Conservation (phyloP, 1,140 invertebrate species). For the Copidosoma floridanum region DNA sequence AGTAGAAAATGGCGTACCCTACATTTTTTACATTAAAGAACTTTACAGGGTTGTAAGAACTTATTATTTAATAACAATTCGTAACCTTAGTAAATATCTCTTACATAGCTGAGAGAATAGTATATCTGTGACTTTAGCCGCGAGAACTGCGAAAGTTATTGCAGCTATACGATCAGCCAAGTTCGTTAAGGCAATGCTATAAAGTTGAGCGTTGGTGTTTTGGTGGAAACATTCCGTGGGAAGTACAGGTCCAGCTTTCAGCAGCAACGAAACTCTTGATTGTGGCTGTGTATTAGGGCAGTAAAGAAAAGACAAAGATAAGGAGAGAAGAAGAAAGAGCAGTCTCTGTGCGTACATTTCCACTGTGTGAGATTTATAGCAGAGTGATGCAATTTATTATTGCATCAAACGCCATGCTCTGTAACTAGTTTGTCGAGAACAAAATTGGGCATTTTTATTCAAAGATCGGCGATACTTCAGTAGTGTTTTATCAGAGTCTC, state of each 20-base stretch:
- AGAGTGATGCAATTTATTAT: conserved; percentile 52
- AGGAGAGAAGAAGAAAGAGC: not conserved
- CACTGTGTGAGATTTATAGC: conserved; percentile 44
- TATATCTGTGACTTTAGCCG: too few relatives aligned
- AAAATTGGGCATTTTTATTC: conserved; percentile 47
- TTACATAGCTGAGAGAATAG: too few relatives aligned
- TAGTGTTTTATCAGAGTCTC: conserved; percentile 51
- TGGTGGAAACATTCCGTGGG: too few relatives aligned
- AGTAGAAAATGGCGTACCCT: too few relatives aligned
- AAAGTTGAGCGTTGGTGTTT: conserved; percentile 30
- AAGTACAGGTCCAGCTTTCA: too few relatives aligned
- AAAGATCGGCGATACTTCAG: conserved; percentile 57
- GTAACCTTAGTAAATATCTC: too few relatives aligned
- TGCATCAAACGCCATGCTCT: conserved; percentile 54
- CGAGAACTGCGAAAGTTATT: conserved; percentile 29
- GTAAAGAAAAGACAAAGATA: not conserved
- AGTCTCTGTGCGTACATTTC: conserved; percentile 40
- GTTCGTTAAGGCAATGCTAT: conserved; percentile 32
- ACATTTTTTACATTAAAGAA: too few relatives aligned
- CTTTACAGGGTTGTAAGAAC: too few relatives aligned
- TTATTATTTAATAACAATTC: too few relatives aligned
- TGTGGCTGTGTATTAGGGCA: too few relatives aligned
- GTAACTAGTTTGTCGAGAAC: conserved; percentile 53
- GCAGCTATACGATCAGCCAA: conserved; percentile 22
- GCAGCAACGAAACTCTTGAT: too few relatives aligned